Conservation (phyloP, 2,888 invertebrate genomes). For the Margaritifera margaritifera region DNA sequence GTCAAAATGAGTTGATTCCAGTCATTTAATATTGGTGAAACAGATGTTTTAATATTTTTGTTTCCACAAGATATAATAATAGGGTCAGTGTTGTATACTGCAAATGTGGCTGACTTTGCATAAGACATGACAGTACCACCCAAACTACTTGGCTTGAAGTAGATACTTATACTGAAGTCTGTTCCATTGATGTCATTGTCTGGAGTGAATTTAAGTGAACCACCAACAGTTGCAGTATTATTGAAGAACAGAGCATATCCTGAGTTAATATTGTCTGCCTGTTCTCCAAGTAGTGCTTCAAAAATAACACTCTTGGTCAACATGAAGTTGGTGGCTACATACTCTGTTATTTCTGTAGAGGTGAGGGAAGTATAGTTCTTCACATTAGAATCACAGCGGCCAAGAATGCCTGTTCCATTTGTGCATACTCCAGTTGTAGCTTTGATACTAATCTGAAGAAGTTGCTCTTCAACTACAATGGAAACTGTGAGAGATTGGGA, state of each 20-base stretch:
- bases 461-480: slow-evolving; percentile 30
- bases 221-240: slow-evolving; percentile 37
- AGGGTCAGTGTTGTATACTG: slow-evolving; percentile 43
- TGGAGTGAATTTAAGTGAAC: slow-evolving; percentile 27
- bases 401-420: slow-evolving; percentile 40
- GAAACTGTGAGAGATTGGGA: slow-evolving; percentile 22
- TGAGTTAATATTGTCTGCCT: slow-evolving; percentile 18
- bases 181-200: slow-evolving; percentile 17
- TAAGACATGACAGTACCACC: slow-evolving; percentile 49
- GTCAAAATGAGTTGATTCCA: slow-evolving; percentile 58
- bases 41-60: slow-evolving; percentile 14
- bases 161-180: slow-evolving; percentile 48
- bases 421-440: slow-evolving; percentile 31
- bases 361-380: slow-evolving; percentile 32
- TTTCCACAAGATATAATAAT: slow-evolving; percentile 40
- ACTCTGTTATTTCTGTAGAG: slow-evolving; percentile 20
- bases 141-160: slow-evolving; percentile 45
- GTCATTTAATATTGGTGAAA: slow-evolving; percentile 18
- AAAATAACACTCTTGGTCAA: slow-evolving; percentile 30
- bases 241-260: slow-evolving; percentile 52
- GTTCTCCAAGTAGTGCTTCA: slow-evolving; percentile 21
- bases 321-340: slow-evolving; percentile 24
- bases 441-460: slow-evolving; percentile 33
- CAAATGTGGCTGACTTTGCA: slow-evolving; percentile 43
- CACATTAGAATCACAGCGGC: slow-evolving; percentile 28